Evolutionary conservation across 2,888 invertebrate genomes (phyloP).

Genomic region (Pinctada fucata): DNA sequence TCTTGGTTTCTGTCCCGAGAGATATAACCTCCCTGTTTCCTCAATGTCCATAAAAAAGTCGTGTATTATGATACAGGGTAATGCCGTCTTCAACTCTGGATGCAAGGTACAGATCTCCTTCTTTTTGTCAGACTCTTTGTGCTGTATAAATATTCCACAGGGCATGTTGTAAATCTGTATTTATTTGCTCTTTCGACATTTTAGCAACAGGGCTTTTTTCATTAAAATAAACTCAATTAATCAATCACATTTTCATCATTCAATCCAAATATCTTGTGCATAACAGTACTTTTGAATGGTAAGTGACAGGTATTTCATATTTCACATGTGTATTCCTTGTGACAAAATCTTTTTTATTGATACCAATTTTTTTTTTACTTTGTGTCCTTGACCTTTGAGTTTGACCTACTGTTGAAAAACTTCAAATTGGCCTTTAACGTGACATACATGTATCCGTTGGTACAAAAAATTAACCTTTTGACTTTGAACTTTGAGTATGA

Average conservation of each 20-base stretch:
- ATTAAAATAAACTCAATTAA: no score
- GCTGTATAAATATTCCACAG: no score
- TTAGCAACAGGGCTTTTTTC: no score
- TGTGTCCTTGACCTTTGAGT: not conserved
- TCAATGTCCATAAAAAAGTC: constrained; percentile 88
- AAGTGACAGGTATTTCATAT: not conserved
- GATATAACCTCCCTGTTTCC: constrained; percentile 83
- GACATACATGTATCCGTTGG: no score
- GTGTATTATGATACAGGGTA: constrained; percentile 89
- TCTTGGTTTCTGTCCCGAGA: constrained; percentile 85
- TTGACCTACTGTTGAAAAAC: not conserved
- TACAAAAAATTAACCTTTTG: no score
- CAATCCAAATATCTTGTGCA: no score
- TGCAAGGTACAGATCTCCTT: constrained; percentile 80
- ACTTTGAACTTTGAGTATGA: no score
- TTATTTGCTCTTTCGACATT: no score
- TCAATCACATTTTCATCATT: no score
- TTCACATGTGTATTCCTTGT: not conserved
- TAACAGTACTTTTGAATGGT: not conserved
- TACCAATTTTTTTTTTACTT: not conserved
- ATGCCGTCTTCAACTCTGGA: constrained; percentile 89
- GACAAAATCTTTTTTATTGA: not conserved
- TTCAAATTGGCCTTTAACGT: not conserved
- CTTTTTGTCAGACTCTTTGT: no score
- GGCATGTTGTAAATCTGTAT: no score